These are phyloP conservation scores for Ranitomeya imitator DNA, from an alignment of 2,113 vertebrate species.

Conservation along the genomic window DNA sequence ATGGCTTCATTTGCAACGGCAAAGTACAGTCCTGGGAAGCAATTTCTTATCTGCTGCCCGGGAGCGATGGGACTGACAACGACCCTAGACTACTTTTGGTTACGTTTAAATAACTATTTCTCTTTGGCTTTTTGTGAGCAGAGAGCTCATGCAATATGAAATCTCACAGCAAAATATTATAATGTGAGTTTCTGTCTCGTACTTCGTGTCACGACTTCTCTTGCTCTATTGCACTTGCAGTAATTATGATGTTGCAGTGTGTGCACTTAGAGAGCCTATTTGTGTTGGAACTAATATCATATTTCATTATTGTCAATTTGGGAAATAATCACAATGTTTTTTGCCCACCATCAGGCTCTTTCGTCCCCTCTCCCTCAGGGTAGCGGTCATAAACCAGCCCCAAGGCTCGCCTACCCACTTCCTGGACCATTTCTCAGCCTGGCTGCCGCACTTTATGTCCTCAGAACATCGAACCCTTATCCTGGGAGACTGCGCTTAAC, in stretches of 20 bases:
- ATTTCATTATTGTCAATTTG: neutral
- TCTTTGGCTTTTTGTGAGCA: neutral
- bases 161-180: neutral
- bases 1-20: slow-evolving; percentile 23
- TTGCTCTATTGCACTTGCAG: neutral
- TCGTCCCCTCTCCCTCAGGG: too few species aligned
- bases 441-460: too few species aligned
- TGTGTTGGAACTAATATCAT: too few species aligned
- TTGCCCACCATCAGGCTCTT: too few species aligned
- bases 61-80: slow-evolving; percentile 7
- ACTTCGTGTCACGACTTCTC: neutral
- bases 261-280: too few species aligned
- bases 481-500: too few species aligned
- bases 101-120: slow-evolving; percentile 44
- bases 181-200: neutral
- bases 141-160: neutral
- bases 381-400: too few species aligned
- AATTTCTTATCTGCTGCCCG: slow-evolving; percentile 27
- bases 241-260: neutral
- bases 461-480: too few species aligned
- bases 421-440: too few species aligned
- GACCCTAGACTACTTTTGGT: slow-evolving; percentile 4
- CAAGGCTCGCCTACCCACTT: too few species aligned
- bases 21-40: slow-evolving; percentile 1
- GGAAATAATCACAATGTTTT: neutral